Percentiles rank a stretch among this genome's conserved stretches.
phyloP scores from a whole-genome alignment of 2,113 vertebrate species.

The Acinonyx jubatus region DNA sequence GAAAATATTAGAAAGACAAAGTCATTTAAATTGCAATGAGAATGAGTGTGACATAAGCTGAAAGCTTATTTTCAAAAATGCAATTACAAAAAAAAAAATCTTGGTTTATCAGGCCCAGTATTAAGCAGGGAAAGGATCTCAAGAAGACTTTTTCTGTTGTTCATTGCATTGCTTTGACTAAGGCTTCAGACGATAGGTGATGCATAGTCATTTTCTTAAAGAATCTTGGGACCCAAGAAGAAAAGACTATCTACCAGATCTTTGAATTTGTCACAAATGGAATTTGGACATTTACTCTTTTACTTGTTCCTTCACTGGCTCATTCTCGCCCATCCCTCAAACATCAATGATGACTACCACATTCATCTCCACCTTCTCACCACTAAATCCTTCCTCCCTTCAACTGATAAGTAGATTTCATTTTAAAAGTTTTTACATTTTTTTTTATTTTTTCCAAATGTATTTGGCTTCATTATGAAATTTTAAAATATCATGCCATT shows the following conservation, averaged over 20 bases:
- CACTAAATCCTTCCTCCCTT: not conserved
- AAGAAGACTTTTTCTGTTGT: not conserved
- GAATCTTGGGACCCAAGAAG: not conserved
- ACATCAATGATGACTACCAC: not conserved
- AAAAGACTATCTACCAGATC: not conserved
- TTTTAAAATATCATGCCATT: not conserved
- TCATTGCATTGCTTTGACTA: not conserved
- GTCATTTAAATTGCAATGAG: not conserved
- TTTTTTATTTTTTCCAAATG: not conserved
- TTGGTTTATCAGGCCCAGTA: not conserved
- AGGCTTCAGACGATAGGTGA: not conserved
- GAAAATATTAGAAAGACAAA: not conserved
- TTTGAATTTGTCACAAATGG: not conserved
- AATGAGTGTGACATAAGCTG: not conserved
- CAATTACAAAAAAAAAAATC: not conserved
- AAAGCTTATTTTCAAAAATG: not conserved
- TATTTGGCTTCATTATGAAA: not conserved
- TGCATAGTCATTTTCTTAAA: not conserved
- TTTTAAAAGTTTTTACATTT: not conserved
- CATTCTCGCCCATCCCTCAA: not conserved
- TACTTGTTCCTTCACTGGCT: not conserved
- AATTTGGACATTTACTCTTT: not conserved
- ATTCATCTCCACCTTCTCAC: not conserved
- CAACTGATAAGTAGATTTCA: not conserved
- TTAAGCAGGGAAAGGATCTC: not conserved